phyloP scores from a whole-genome alignment of 2,888 invertebrate species.

The Pandemis corylana region DNA sequence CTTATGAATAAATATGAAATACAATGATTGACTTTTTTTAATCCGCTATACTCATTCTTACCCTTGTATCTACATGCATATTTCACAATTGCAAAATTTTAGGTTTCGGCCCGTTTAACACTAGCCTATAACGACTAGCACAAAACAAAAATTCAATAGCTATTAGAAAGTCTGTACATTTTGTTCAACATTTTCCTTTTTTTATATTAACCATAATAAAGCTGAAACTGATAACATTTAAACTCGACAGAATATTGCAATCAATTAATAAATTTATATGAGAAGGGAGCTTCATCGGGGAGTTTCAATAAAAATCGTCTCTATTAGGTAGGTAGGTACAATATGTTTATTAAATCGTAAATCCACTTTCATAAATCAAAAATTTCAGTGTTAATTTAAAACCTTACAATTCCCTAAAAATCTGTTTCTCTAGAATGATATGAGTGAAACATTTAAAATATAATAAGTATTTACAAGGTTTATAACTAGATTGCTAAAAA shows the following conservation, averaged over 20 bases:
- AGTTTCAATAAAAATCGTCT: slow-evolving; percentile 45
- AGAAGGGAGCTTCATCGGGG: background rate
- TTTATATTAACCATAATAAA: too few species aligned
- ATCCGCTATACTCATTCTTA: background rate
- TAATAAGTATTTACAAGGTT: slow-evolving; percentile 78
- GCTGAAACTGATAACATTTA: too few species aligned
- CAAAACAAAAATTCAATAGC: too few species aligned
- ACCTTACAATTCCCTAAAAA: slow-evolving; percentile 79
- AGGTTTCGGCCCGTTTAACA: too few species aligned
- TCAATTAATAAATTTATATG: background rate
- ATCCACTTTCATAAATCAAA: slow-evolving; percentile 79
- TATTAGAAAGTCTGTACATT: too few species aligned
- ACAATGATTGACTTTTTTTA: slow-evolving; percentile 52
- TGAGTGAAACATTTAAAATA: slow-evolving; percentile 82
- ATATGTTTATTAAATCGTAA: slow-evolving; percentile 82
- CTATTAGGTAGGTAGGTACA: slow-evolving; percentile 65
- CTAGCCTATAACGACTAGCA: too few species aligned
- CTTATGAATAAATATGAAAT: slow-evolving; percentile 83
- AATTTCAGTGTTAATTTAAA: slow-evolving; percentile 73
- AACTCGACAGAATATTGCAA: background rate
- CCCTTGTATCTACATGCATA: background rate
- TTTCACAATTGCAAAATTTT: background rate
- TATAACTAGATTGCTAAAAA: slow-evolving; percentile 69
- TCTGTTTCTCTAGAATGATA: slow-evolving; percentile 81
- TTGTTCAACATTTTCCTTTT: too few species aligned